Evolutionary conservation across 2,113 vertebrate species (phyloP), one percentile per base, ranked within the genome.

Genomic region (Nycticorax nycticorax): DNA sequence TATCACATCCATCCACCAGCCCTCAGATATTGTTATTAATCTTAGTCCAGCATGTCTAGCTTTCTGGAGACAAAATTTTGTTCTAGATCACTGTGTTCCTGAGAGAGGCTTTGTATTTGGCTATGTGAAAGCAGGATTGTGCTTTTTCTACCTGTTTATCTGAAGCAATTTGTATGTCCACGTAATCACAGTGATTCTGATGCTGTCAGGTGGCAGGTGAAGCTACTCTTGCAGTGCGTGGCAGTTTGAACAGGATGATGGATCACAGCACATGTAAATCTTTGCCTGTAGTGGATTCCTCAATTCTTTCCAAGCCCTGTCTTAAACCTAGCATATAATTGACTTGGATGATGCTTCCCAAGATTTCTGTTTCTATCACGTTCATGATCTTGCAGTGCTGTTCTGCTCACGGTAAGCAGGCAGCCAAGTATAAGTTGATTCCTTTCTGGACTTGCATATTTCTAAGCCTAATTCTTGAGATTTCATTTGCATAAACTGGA

Each of bases 231-330:
- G 1, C 73, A 41, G 37, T 28, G 35, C 73, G 43, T 87, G 69
- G 69, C 72, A 71, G 35, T 43, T 81, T 39, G 62, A 94, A 74
- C 59, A 73, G 78, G 35, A 47, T 79, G 88, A 88, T 85, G 55
- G 87, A 95, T 92, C 87, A 93, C 81, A 93, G 50, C 62, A 77
- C 78, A 59, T 14, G 28, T 50, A 92, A 91, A 76, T 94, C 87
- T 89, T 91, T 72, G 60, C 84, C 60, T 89, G 1, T 30, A 37
- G 53, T 83, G 73, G 69, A 45, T 93, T 93, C 14, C 74, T 92
- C 89, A 66, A 47, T 62, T 69, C 45, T 24, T 66, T 80, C 74
- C 93, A 94, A 85, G 74, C 45, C 37, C 45, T 73, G 19, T 62
- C 43, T 66, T 85, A 53, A 76, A 80, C 39, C 39, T 79, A n/a